Evolutionary conservation across 2,797 vertebrate species (phyloP), one percentile per base, ranked within the genome.

Genomic region (Spatula clypeata): DNA sequence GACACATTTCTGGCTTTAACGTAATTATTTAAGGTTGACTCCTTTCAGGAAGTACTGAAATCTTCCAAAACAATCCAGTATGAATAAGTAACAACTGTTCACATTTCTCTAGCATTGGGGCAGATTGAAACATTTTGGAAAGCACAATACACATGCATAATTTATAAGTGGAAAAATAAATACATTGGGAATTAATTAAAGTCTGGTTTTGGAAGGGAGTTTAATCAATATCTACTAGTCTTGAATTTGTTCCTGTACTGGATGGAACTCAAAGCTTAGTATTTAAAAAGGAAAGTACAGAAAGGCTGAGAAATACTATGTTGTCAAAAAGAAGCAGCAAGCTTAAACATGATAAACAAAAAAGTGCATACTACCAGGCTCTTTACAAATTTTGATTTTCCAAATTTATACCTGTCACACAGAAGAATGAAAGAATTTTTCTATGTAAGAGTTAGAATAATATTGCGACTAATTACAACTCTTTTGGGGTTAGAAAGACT

Each of bases 11-110:
- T 90, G 87, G 44, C 75, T 72, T 76, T 4, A 73, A 76, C 1
- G 0, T 7, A 42, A 82, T 23, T 53, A 19, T 24, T 74, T 18
- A 14, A 44, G 64, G 38, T 62, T 34, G 55, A 42, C 15, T 86
- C 76, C 73, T 38, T 58, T 45, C 82, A 86, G 79, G 73, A 95
- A 94, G 60, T 51, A 67, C 88, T 64, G 64, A 86, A 84, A n/a
- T 49, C 86, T 71, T 88, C 76, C 70, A 51, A 51, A 94, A 92
- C 55, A 93, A 81, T 29, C 70, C 79, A 40, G 12, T 31, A 64
- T 29, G 75, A 95, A 12, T 83, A 82, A 92, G 40, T 26, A 86
- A 75, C 19, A 73, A 57, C 32, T 6, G 7, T 62, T 93, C 73
- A 71, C 81, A 74, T 42, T 73, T 67, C 42, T 64, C 54, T 58